These are phyloP conservation scores for Ephydatia muelleri DNA, from an alignment of 37 sponge, comb jelly and placozoan genomes.

Conservation along the genomic window DNA sequence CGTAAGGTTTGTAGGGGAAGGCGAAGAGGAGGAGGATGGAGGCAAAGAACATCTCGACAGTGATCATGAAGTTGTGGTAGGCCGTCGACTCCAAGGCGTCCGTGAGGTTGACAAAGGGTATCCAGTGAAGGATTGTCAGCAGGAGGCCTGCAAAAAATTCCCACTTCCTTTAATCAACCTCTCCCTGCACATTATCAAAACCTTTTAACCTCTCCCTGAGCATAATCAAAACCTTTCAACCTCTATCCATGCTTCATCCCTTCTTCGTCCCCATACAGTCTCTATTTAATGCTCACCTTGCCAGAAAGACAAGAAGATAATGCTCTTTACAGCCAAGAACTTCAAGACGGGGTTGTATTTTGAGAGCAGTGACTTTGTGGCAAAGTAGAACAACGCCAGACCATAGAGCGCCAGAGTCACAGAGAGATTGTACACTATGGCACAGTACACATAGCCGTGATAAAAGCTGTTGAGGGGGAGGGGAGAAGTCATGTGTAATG, in stretches of 20 bases:
- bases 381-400: conserved; percentile 91
- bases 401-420: conserved; percentile 93
- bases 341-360: conserved; percentile 92
- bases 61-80: conserved; percentile 96
- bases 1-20: conserved; percentile 86
- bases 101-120: conserved; percentile 30
- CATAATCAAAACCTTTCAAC: too few species aligned
- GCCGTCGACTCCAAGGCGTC: conserved; percentile 47
- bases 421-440: conserved; percentile 91
- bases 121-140: conserved; percentile 76
- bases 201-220: too few species aligned
- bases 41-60: conserved; percentile 94
- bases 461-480: conserved; percentile 43
- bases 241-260: too few species aligned
- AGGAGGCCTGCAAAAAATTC: conserved; percentile 61
- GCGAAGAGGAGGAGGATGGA: conserved; percentile 87
- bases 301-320: conserved; percentile 97
- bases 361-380: conserved; percentile 76
- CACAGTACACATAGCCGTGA: conserved; percentile 89
- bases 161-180: background rate
- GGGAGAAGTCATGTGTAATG: background rate
- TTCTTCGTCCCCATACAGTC: too few species aligned
- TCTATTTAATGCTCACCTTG: conserved; percentile 68
- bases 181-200: background rate
- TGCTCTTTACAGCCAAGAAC: conserved; percentile 91